A percentile compares a stretch with the other conserved stretches of the same genome.
These are phyloP conservation scores for Macrosiphum euphorbiae DNA, from an alignment of 2,888 invertebrate genomes.

Conservation along the genomic window DNA sequence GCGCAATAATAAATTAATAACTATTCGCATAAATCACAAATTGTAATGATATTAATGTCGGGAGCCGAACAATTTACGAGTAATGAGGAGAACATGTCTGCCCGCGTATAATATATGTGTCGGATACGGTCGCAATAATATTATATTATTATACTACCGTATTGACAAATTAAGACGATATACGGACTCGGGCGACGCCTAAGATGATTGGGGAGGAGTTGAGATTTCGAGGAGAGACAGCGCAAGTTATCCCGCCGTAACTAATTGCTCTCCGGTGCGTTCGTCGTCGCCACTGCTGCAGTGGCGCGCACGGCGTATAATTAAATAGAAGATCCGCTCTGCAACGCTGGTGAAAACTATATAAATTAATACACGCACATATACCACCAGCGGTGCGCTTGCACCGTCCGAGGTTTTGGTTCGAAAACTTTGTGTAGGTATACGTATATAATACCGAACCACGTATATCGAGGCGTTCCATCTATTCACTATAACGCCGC, in stretches of 20 bases:
- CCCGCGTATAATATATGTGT: not conserved
- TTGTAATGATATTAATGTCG: not conserved
- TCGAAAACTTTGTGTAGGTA: constrained; percentile 18
- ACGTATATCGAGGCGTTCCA: not conserved
- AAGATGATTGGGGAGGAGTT: not conserved
- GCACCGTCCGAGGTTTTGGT: constrained; percentile 24
- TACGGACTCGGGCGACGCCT: not conserved
- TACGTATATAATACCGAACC: not conserved
- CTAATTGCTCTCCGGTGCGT: constrained; percentile 32
- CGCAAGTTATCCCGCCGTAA: constrained; percentile 8
- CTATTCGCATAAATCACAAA: not conserved
- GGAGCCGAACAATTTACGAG: constrained; percentile 14
- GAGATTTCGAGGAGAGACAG: constrained; percentile 38
- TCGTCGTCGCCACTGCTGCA: not conserved
- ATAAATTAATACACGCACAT: constrained; percentile 23
- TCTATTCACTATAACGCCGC: not conserved
- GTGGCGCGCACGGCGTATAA: not conserved
- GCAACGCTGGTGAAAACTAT: constrained; percentile 10
- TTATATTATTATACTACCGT: not conserved
- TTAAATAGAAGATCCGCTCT: constrained; percentile 29
- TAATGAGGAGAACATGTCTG: not conserved
- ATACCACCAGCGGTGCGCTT: not conserved
- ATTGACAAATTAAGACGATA: constrained; percentile 32
- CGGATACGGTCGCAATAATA: not conserved
- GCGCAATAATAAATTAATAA: constrained; percentile 2